A percentile compares a stretch with the other conserved stretches of the same genome.
Conservation (phyloP, 2,797 vertebrate genomes). For the Coregonus sp. region DNA sequence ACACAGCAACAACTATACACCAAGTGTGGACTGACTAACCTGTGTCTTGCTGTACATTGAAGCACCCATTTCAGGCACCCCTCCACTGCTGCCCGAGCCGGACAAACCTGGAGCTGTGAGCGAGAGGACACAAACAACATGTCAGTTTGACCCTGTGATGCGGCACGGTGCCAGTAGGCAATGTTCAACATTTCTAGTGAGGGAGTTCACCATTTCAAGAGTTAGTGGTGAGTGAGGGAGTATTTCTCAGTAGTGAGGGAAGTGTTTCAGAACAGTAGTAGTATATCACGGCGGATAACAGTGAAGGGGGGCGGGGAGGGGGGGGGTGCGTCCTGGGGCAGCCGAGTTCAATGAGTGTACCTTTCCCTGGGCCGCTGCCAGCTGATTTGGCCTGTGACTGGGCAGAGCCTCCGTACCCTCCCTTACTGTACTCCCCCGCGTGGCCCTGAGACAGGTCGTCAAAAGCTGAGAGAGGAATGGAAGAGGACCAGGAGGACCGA, state of each 20-base stretch:
- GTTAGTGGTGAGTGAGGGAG: not conserved
- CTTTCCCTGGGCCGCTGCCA: conserved; percentile 92
- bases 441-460: conserved; percentile 94
- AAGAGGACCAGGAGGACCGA: conserved; percentile 42
- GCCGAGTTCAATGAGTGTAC: conserved; percentile 68
- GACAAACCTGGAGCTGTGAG: conserved; percentile 72
- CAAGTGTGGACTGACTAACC: conserved; percentile 67
- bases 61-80: conserved; percentile 90
- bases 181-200: not conserved
- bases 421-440: conserved; percentile 93
- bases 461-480: conserved; percentile 79
- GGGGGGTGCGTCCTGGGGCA: conserved; percentile 8
- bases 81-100: conserved; percentile 77
- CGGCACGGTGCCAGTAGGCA: not conserved
- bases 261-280: not conserved
- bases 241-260: not conserved
- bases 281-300: not conserved
- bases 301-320: conserved; percentile 8
- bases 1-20: not conserved
- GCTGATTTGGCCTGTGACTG: conserved; percentile 92
- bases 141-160: not conserved
- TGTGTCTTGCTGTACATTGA: conserved; percentile 95
- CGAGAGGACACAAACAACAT: not conserved
- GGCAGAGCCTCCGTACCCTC: conserved; percentile 88
- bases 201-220: not conserved